A percentile compares a stretch with the other conserved stretches of the same genome.
Conservation (phyloP, 2,113 vertebrate species). For the Stigmatopora nigra region DNA sequence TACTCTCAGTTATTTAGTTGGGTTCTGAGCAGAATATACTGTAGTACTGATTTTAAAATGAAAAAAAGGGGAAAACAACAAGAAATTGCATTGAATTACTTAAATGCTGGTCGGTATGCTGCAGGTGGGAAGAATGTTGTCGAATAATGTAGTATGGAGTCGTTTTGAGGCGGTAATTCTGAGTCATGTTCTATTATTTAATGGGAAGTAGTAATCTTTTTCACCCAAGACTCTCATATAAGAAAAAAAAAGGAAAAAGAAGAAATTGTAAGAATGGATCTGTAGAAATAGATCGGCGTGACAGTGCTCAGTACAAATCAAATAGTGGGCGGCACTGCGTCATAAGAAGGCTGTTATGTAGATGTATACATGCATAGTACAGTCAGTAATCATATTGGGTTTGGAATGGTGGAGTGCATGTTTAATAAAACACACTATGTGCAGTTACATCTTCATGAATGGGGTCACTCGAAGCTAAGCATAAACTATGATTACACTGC, state of each 20-base stretch:
- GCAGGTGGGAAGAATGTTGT: constrained; percentile 17
- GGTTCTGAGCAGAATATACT: constrained; percentile 42
- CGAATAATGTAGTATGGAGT: too few species aligned
- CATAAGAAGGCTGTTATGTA: constrained; percentile 11
- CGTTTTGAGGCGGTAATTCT: too few species aligned
- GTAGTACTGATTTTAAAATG: constrained; percentile 31
- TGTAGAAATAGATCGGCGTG: constrained; percentile 43
- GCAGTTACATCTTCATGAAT: constrained; percentile 19
- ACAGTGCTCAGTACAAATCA: constrained; percentile 18
- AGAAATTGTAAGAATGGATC: too few species aligned
- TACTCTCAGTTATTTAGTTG: constrained; percentile 59
- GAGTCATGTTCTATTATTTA: too few species aligned
- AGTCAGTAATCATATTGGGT: constrained; percentile 22
- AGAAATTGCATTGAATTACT: too few species aligned
- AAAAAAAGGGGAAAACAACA: too few species aligned
- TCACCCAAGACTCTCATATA: too few species aligned
- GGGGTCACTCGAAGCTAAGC: constrained; percentile 23
- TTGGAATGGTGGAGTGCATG: constrained; percentile 5
- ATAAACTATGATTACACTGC: constrained; percentile 37
- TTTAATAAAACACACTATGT: constrained; percentile 21
- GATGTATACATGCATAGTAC: constrained; percentile 3
- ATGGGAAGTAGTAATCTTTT: too few species aligned
- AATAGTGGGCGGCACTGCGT: constrained; percentile 13
- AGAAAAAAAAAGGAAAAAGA: too few species aligned
- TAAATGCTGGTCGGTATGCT: too few species aligned